Base-by-base conservation (phyloP, 37 sponge, comb jelly and placozoan genomes). In the Agelas oroides region DNA sequence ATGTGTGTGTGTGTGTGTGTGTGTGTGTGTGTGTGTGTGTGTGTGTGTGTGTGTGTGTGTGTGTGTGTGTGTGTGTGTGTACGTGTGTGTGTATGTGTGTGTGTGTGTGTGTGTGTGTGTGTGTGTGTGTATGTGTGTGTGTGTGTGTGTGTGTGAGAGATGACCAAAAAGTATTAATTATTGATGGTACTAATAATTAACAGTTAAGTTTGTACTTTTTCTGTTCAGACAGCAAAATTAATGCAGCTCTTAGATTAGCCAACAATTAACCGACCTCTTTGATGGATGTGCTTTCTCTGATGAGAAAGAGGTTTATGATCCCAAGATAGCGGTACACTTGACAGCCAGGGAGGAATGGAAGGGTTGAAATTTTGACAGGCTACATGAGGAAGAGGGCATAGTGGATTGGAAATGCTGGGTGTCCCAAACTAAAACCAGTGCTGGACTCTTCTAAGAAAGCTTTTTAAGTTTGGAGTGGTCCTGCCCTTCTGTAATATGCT, bases 221-320 rank as follows among this genome's bases (percentile, higher is more conserved):
- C n/a, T n/a, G n/a, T n/a, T n/a, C n/a, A n/a, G n/a, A n/a, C n/a
- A n/a, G n/a, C n/a, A n/a, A n/a, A n/a, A n/a, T n/a, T n/a, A n/a
- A n/a, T n/a, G n/a, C n/a, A n/a, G n/a, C n/a, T n/a, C n/a, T n/a
- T n/a, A n/a, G 56, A 73, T 46, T 3, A 46, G 8, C 46, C 46
- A 46, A 46, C 8, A 8, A 46, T 21, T 25, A 31, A 23, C 59
- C 19, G 20, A 86, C 90, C 90, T 90, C 94, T 39, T 77, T 71
- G 0, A 90, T 75, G 12, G 90, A 85, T 19, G 94, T 93, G 68
- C 82, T 93, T 40, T 93, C 94, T 72, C 94, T 59, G 25, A 93
- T 90, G 33, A 93, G 83, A 55, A 90, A 89, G 32, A 90, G 59
- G 70, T 85, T 90, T 61, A 89, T 56, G 25, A 70, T 64, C 39